Evolutionary conservation across 1,140 invertebrate genomes (phyloP).

Genomic region (Trachymyrmex septentrionalis): DNA sequence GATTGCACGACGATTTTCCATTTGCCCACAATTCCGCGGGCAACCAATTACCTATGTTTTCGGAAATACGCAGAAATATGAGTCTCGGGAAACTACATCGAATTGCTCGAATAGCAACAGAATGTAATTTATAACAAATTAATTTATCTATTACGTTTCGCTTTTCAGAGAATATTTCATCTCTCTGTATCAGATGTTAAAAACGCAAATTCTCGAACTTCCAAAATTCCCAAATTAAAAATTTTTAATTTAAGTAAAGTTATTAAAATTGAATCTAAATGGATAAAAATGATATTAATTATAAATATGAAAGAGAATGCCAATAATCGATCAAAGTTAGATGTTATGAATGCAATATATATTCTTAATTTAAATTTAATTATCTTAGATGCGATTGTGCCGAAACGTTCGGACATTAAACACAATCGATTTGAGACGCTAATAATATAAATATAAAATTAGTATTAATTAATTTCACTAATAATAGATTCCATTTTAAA

Average conservation of each 20-base stretch:
- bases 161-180: background rate
- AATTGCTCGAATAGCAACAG: background rate
- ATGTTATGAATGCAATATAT: no score
- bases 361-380: no score
- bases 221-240: background rate
- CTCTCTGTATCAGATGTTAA: background rate
- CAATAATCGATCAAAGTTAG: no score
- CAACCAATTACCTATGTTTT: conserved; percentile 27
- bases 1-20: background rate
- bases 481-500: background rate
- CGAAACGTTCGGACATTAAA: no score
- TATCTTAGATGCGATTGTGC: no score
- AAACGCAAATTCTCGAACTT: background rate
- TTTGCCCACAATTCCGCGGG: background rate
- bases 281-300: background rate
- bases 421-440: no score
- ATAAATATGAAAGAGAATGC: no score
- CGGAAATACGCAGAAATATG: conserved; percentile 14
- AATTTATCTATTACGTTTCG: background rate
- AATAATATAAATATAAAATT: no score
- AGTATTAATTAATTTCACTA: background rate
- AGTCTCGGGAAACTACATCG: background rate
- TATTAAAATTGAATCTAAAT: background rate
- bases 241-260: background rate
- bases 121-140: background rate